Conservation (phyloP, 2,888 invertebrate species). For the Tipula lateralis region DNA sequence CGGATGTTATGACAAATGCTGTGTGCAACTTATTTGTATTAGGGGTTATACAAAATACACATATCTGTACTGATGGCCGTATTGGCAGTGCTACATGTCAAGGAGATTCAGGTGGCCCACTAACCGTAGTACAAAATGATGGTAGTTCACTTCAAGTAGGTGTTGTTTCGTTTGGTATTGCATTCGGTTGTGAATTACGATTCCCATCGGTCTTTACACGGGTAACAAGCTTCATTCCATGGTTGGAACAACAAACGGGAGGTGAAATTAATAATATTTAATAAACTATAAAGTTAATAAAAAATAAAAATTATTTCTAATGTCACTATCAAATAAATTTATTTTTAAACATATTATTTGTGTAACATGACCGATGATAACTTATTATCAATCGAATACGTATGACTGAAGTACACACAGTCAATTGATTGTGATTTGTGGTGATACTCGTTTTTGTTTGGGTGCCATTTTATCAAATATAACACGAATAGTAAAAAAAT, state of each 20-base stretch:
- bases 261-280: not conserved
- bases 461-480: constrained; percentile 47
- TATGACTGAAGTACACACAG: not conserved
- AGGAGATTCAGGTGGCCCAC: constrained; percentile 44
- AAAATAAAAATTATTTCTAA: not conserved
- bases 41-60: not conserved
- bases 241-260: not conserved
- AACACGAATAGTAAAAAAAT: constrained; percentile 57
- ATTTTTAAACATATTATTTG: not conserved
- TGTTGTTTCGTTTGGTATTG: not conserved
- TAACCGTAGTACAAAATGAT: constrained; percentile 32
- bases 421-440: not conserved
- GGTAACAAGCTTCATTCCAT: not conserved
- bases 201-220: not conserved
- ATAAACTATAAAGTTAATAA: too few relatives aligned
- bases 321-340: not conserved
- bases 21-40: not conserved
- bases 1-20: not conserved
- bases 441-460: constrained; percentile 27
- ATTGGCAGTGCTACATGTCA: constrained; percentile 41
- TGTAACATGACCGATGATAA: not conserved
- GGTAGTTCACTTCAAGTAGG: not conserved
- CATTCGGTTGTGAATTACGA: not conserved
- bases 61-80: constrained; percentile 42
- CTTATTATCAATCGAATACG: not conserved